Evolutionary conservation across 1,140 invertebrate genomes (phyloP).

Genomic region (Ladona fulva): DNA sequence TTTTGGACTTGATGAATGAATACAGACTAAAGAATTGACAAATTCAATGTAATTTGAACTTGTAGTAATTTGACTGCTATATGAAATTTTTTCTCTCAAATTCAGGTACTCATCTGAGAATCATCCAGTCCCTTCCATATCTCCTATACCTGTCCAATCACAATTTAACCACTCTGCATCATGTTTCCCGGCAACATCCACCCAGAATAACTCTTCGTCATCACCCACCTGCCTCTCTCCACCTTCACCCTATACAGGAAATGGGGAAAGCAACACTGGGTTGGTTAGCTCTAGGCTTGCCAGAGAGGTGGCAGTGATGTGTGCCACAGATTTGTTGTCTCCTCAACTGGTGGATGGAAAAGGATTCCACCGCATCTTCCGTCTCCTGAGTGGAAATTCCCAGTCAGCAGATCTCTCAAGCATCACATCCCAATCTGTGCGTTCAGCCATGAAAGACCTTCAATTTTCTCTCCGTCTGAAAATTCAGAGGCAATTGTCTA

Average conservation of each 20-base stretch:
- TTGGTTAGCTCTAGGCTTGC: neutral
- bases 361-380: conserved; percentile 6
- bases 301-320: conserved; percentile 12
- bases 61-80: too few species aligned
- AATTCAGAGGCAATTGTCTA: neutral
- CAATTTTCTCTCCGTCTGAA: neutral
- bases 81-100: neutral
- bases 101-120: neutral
- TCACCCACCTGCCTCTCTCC: neutral
- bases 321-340: conserved; percentile 5
- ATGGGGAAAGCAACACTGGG: neutral
- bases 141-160: neutral
- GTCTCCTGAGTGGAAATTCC: neutral
- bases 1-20: too few species aligned
- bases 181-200: neutral
- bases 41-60: too few species aligned
- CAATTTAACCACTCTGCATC: neutral
- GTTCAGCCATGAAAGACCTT: neutral
- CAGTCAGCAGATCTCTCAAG: neutral
- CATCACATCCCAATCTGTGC: neutral
- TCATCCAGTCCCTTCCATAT: neutral
- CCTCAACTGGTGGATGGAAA: neutral
- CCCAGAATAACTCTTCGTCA: neutral
- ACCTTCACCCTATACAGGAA: neutral
- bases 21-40: too few species aligned